Evolutionary conservation across 2,797 vertebrate genomes (phyloP).

Genomic region (Paguma larvata): DNA sequence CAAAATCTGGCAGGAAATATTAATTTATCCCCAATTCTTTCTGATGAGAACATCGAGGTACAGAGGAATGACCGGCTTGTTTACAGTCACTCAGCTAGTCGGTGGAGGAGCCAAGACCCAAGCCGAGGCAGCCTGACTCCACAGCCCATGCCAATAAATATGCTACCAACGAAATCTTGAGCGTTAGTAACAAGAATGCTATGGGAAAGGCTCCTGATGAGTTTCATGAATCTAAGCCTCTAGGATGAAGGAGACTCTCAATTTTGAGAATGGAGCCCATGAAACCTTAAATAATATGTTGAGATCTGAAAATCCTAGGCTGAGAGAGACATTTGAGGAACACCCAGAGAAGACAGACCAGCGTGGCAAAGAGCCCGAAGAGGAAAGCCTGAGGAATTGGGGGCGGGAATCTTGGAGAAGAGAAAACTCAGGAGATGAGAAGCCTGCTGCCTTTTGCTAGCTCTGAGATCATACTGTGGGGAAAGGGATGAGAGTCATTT

Average conservation of each 20-base stretch:
- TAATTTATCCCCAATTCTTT: background rate
- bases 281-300: background rate
- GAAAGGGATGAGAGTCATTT: background rate
- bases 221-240: background rate
- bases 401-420: background rate
- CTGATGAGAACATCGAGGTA: background rate
- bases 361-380: accelerated
- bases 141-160: accelerated
- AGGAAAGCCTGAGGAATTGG: too few relatives aligned
- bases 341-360: background rate
- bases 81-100: background rate
- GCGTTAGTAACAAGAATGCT: background rate
- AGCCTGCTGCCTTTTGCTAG: background rate
- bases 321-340: background rate
- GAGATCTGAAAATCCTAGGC: background rate
- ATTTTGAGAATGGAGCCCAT: background rate
- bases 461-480: background rate
- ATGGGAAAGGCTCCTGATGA: background rate
- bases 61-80: background rate
- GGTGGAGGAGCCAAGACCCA: background rate
- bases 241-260: background rate
- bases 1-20: background rate
- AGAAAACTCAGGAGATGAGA: background rate
- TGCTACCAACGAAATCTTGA: accelerated
- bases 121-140: background rate